Evolutionary conservation across 2,113 vertebrate species (phyloP).

Genomic region (Oenanthe melanoleuca): DNA sequence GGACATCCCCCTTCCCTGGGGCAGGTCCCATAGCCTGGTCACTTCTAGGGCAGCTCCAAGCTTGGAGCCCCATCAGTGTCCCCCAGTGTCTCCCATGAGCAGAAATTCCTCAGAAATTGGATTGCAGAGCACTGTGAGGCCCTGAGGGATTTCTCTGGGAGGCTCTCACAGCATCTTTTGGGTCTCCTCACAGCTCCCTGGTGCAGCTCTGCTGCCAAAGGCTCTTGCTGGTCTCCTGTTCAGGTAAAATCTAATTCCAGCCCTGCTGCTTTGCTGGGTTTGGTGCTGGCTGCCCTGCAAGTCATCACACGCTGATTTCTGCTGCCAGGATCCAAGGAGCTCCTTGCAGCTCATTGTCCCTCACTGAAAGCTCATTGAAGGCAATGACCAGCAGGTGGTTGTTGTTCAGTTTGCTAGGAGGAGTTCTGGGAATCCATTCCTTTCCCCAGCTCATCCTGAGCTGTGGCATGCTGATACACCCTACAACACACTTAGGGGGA

Average conservation of each 20-base stretch:
- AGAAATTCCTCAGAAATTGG: background rate
- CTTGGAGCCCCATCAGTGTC: background rate
- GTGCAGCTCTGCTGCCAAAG: background rate
- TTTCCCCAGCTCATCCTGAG: background rate
- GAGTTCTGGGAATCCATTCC: background rate
- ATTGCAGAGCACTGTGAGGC: background rate
- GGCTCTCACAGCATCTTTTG: background rate
- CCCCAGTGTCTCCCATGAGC: too few relatives aligned
- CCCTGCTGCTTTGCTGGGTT: background rate
- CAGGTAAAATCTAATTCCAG: background rate
- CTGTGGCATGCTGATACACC: background rate
- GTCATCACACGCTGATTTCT: background rate
- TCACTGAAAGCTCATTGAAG: background rate
- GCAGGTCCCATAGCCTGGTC: background rate
- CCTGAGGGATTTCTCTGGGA: background rate
- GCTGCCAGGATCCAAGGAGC: background rate
- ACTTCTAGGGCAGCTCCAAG: background rate
- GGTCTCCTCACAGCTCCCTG: background rate
- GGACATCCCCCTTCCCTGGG: background rate
- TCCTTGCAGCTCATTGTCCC: background rate
- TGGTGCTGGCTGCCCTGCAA: conserved; percentile 2
- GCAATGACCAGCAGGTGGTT: background rate
- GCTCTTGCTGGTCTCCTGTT: background rate
- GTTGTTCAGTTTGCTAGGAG: background rate
- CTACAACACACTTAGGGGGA: background rate